A percentile compares a stretch with the other conserved stretches of the same genome.
These are phyloP conservation scores for Chloroclystis v-ata DNA, from an alignment of 2,888 invertebrate species.

Conservation along the genomic window DNA sequence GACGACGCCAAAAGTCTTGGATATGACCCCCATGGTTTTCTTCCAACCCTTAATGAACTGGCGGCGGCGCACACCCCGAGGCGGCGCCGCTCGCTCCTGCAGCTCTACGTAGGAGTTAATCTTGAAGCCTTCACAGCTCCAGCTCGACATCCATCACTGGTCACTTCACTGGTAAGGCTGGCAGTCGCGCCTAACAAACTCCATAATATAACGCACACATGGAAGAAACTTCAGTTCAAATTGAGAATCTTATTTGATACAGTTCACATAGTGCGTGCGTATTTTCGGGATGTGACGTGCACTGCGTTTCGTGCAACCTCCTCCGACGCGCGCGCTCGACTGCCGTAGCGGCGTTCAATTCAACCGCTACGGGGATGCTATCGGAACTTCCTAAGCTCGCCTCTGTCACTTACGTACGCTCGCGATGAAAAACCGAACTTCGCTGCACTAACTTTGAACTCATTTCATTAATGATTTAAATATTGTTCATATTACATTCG, in stretches of 20 bases:
- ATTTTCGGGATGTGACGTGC: slow-evolving; percentile 40
- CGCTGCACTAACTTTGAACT: neutral
- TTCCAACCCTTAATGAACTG: slow-evolving; percentile 74
- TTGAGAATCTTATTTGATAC: slow-evolving; percentile 9
- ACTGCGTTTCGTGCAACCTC: slow-evolving; percentile 10
- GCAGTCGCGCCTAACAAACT: slow-evolving; percentile 42
- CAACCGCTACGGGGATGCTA: slow-evolving; percentile 61
- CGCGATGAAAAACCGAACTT: neutral
- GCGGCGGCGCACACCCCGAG: slow-evolving; percentile 72
- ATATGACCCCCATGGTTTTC: slow-evolving; percentile 85
- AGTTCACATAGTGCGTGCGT: slow-evolving; percentile 51
- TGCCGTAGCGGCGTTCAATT: slow-evolving; percentile 33
- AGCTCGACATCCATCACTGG: slow-evolving; percentile 50
- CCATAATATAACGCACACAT: slow-evolving; percentile 37
- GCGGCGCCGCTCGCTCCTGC: slow-evolving; percentile 62
- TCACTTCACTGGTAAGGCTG: slow-evolving; percentile 51
- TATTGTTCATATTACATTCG: too few species aligned
- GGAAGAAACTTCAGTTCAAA: neutral
- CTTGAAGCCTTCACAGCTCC: slow-evolving; percentile 52
- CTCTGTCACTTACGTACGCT: slow-evolving; percentile 16
- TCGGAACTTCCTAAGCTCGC: slow-evolving; percentile 56
- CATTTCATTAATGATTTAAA: neutral
- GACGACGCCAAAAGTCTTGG: slow-evolving; percentile 87
- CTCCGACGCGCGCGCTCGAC: slow-evolving; percentile 20
- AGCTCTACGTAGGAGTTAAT: slow-evolving; percentile 71